These are phyloP conservation scores for Xestobium rufovillosum DNA, from an alignment of 2,888 invertebrate species.

Conservation along the genomic window DNA sequence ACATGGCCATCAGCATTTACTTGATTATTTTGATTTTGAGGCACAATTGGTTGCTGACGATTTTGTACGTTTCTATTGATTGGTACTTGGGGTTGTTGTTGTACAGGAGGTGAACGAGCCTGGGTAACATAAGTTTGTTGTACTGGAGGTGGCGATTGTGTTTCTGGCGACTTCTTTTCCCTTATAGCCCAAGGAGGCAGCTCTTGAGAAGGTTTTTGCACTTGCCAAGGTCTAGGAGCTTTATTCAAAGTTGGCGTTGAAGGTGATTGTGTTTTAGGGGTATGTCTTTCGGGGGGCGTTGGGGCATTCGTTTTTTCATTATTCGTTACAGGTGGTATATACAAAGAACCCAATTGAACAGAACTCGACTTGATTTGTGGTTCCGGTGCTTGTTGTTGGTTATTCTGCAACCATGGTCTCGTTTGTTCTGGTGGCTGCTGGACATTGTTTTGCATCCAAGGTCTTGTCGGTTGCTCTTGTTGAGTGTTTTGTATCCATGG, in stretches of 20 bases:
- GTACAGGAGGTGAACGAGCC: conserved; percentile 14
- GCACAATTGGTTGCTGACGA: conserved; percentile 17
- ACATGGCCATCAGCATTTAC: conserved; percentile 26
- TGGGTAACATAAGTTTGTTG: conserved; percentile 3
- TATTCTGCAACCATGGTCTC: not conserved
- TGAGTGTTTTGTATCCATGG: conserved; percentile 5
- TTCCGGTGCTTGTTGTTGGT: conserved; percentile 3
- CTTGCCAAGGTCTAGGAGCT: conserved; percentile 55
- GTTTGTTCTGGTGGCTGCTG: conserved; percentile 11
- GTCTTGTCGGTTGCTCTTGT: conserved; percentile 12
- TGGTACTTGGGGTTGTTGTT: conserved; percentile 10
- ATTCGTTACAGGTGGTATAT: conserved; percentile 46
- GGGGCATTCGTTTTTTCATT: conserved; percentile 6
- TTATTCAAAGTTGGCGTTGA: conserved; percentile 48
- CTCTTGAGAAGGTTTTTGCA: conserved; percentile 39
- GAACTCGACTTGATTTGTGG: conserved; percentile 27
- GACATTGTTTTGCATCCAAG: conserved; percentile 10
- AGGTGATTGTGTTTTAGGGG: conserved; percentile 35
- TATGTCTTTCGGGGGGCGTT: conserved; percentile 21
- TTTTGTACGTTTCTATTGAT: conserved; percentile 1
- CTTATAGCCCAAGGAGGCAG: conserved; percentile 47
- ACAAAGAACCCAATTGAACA: conserved; percentile 47
- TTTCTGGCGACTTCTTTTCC: conserved; percentile 21
- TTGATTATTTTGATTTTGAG: conserved; percentile 13
- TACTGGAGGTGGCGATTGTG: conserved; percentile 11